phyloP scores from a whole-genome alignment of 2,888 invertebrate species.

The Empis stercorea region DNA sequence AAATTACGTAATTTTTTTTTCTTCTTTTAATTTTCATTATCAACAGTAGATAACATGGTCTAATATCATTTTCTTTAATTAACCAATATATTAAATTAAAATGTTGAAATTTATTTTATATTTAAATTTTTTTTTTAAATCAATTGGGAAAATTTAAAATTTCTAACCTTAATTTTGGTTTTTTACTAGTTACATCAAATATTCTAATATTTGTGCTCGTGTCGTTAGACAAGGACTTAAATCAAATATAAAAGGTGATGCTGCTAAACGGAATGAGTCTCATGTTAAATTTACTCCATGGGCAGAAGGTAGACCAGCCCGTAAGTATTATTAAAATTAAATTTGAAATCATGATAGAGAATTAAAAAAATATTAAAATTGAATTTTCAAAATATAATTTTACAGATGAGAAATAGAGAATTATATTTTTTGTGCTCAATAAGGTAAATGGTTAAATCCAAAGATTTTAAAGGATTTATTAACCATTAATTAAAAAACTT shows the following conservation, averaged over 20 bases:
- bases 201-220: conserved; percentile 85
- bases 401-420: conserved; percentile 21
- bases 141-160: too few relatives aligned
- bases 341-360: not conserved
- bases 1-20: conserved; percentile 11
- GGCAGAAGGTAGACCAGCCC: conserved; percentile 76
- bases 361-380: not conserved
- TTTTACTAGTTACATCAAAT: conserved; percentile 84
- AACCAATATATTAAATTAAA: too few relatives aligned
- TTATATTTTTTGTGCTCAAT: not conserved
- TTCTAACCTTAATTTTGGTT: not conserved
- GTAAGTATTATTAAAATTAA: conserved; percentile 47
- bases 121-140: too few relatives aligned
- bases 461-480: too few relatives aligned
- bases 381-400: conserved; percentile 13
- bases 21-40: not conserved
- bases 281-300: conserved; percentile 75
- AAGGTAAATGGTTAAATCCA: too few relatives aligned
- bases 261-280: conserved; percentile 59
- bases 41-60: too few relatives aligned
- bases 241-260: conserved; percentile 57
- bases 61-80: too few relatives aligned
- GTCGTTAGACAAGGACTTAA: conserved; percentile 70
- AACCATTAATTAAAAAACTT: not conserved
- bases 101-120: too few relatives aligned